Conservation (phyloP, 2,888 invertebrate species). For the Ornithoptera priamus region DNA sequence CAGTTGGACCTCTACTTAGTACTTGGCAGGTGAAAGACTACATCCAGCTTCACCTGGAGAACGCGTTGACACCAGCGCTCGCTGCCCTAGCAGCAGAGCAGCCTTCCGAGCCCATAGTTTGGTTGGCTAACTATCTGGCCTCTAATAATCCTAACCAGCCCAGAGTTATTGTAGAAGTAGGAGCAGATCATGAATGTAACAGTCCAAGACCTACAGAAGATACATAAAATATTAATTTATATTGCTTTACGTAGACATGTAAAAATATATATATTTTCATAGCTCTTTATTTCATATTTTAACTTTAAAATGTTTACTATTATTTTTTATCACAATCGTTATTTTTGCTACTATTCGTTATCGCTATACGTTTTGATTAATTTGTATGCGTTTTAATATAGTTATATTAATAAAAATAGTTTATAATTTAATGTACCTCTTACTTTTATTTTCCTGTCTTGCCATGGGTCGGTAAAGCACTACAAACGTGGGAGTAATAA, state of each 20-base stretch:
- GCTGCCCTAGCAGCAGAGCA: constrained; percentile 84
- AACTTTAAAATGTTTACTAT: neutral
- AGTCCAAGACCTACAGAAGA: neutral
- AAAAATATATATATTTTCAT: neutral
- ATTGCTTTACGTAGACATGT: neutral
- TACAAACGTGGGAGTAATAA: too few relatives aligned
- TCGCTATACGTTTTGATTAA: too few relatives aligned
- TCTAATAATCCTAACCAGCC: constrained; percentile 88
- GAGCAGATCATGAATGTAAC: neutral
- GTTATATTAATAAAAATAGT: too few relatives aligned
- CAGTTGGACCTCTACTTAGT: constrained; percentile 85
- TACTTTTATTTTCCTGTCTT: too few relatives aligned
- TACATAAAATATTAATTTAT: neutral
- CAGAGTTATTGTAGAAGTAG: constrained; percentile 49
- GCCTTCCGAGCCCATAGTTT: constrained; percentile 87
- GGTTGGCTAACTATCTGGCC: constrained; percentile 88
- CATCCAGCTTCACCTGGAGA: constrained; percentile 83
- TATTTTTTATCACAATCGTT: neutral
- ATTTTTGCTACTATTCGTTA: neutral
- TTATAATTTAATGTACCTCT: too few relatives aligned
- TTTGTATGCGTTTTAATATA: too few relatives aligned
- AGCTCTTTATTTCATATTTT: neutral
- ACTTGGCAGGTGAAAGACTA: constrained; percentile 84
- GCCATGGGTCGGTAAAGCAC: too few relatives aligned
- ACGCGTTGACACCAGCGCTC: constrained; percentile 81